A percentile compares a stretch with the other conserved stretches of the same genome.
These are phyloP conservation scores for Austrolebias charrua DNA, from an alignment of 2,797 vertebrate genomes.

Conservation along the genomic window DNA sequence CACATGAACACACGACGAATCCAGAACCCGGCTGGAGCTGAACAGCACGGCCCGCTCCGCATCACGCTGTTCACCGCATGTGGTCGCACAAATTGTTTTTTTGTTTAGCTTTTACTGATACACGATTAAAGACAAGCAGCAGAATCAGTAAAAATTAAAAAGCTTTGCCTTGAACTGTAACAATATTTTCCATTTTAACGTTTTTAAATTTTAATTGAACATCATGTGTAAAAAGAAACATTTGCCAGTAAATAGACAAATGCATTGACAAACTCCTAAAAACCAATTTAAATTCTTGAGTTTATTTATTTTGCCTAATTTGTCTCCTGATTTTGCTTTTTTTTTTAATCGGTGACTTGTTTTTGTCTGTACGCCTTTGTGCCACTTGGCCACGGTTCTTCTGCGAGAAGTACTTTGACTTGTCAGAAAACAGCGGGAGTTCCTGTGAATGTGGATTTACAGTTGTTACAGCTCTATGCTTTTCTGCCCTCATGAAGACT, in stretches of 20 bases:
- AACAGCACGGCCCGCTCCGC: conserved; percentile 9
- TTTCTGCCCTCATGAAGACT: not conserved
- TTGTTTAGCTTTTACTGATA: no score
- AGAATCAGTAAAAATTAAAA: no score
- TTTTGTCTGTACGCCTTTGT: conserved; percentile 8
- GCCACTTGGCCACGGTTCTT: not conserved
- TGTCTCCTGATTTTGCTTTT: conserved; percentile 6
- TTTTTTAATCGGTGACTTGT: conserved; percentile 23
- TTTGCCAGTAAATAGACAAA: conserved; percentile 3
- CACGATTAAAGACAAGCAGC: no score
- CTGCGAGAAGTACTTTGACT: not conserved
- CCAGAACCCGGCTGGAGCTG: not conserved
- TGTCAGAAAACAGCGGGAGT: not conserved
- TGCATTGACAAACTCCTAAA: conserved; percentile 14
- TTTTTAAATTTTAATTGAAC: not conserved
- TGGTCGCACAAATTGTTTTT: no score
- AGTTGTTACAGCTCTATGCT: not conserved
- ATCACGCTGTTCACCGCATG: not conserved
- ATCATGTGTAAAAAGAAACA: not conserved
- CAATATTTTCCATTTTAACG: not conserved
- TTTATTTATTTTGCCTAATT: conserved; percentile 18
- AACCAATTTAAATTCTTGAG: conserved; percentile 5
- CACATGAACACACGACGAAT: conserved; percentile 10
- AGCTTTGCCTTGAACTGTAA: no score
- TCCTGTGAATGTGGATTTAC: conserved; percentile 2